Conservation (phyloP, 1,140 invertebrate genomes). For the Lordiphosa stackelbergi region DNA sequence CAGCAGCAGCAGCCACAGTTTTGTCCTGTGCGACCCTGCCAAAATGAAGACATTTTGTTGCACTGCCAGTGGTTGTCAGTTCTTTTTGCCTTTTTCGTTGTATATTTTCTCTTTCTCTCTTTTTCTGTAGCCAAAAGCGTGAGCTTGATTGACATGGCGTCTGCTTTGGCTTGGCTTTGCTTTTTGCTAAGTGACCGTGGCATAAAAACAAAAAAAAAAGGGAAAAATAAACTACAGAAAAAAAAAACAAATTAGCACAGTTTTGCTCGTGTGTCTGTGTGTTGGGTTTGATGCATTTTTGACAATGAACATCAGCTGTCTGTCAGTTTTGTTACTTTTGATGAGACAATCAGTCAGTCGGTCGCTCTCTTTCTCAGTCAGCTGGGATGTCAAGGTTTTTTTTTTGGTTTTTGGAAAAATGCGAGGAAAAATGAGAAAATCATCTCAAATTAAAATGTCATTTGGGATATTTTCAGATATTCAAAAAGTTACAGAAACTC, state of each 20-base stretch:
- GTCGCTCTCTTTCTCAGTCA: not conserved
- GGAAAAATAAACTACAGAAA: constrained; percentile 4
- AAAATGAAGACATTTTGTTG: constrained; percentile 68
- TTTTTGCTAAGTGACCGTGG: constrained; percentile 57
- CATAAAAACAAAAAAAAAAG: constrained; percentile 36
- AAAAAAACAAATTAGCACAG: constrained; percentile 62
- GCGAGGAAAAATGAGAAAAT: too few species aligned
- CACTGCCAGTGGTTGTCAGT: constrained; percentile 21
- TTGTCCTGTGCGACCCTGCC: constrained; percentile 18
- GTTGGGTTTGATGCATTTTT: constrained; percentile 55
- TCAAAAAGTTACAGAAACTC: too few species aligned
- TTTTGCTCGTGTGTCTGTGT: constrained; percentile 8
- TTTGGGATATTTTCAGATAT: too few species aligned
- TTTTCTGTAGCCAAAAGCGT: constrained; percentile 40
- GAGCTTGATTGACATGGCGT: constrained; percentile 69
- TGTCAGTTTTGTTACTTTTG: constrained; percentile 34
- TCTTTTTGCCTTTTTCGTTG: constrained; percentile 3
- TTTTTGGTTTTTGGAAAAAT: too few species aligned
- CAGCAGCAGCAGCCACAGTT: constrained; percentile 41
- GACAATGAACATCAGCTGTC: constrained; percentile 64
- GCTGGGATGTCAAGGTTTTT: too few species aligned
- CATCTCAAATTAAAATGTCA: too few species aligned
- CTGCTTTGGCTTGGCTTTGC: constrained; percentile 49
- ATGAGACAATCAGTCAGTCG: constrained; percentile 37
- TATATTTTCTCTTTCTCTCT: constrained; percentile 15